Base-by-base conservation (phyloP, 2,888 invertebrate species). In the Cryptus viduatorius region DNA sequence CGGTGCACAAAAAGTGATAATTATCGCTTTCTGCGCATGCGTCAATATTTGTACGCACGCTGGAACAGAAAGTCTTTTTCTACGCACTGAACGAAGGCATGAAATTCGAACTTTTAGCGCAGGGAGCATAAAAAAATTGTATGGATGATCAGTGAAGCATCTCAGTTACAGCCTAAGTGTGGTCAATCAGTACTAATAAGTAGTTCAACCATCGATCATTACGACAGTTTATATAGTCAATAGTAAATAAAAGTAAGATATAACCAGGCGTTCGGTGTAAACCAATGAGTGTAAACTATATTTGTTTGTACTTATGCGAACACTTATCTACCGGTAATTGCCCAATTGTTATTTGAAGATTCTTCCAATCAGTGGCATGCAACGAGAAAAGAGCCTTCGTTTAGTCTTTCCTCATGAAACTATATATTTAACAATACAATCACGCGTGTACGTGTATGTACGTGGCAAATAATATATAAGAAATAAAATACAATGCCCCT, bases 281-380 rank as follows among this genome's bases (percentile, higher is more conserved):
- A 53, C 14, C 42, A 7, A 67, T 50, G 46, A 19, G 29, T n/a
- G 53, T 16, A 72, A 72, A 80, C 69, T 67, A 77, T 72, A 75
- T 83, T 83, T 67, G 78, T 65, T 64, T 46, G 83, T 71, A 78
- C 59, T 42, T 64, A 46, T 64, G 75, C 53, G 53, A 69, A 64
- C 14, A 56, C 24, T 14, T 50, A 37, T 61, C 53, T 79, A 50
- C 50, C n/a, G 53, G 31, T 56, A 69, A 76, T 79, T 59, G 83
- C 5, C 71, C 37, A 37, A 79, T 65, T 71, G 76, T 76, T 31
- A 59, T 76, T 75, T 53, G 56, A 71, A 42, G 59, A 76, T 71
- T 65, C 71, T 65, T 48, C 48, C 79, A 79, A 71, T 83, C 76
- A 79, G 56, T 71, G 75, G 16, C 83, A 83, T 79, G 83, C 83